Evolutionary conservation across 1,140 invertebrate species (phyloP).

Genomic region (Bicyclus anynana): DNA sequence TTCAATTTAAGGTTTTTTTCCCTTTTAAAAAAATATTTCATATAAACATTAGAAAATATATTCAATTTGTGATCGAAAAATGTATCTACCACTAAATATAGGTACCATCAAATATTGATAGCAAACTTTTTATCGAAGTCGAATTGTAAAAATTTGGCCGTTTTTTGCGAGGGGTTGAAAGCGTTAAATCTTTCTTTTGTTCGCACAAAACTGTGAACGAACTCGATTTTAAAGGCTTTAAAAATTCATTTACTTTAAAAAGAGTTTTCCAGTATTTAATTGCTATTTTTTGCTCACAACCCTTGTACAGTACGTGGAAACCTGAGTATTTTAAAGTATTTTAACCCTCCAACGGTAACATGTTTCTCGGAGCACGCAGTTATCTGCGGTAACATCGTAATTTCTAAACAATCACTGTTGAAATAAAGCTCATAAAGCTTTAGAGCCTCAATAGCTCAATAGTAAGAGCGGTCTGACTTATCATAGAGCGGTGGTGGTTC

Average conservation of each 20-base stretch:
- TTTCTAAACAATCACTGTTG: not conserved
- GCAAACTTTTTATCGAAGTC: not conserved
- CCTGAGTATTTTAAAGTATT: not conserved
- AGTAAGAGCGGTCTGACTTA: no score
- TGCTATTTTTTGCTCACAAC: not conserved
- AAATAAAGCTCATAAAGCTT: no score
- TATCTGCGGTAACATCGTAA: not conserved
- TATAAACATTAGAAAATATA: no score
- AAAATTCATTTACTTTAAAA: constrained; percentile 20
- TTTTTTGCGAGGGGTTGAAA: constrained; percentile 12
- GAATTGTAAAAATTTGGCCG: not conserved
- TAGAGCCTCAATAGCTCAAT: no score
- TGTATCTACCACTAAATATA: not conserved
- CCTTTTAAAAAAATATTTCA: no score
- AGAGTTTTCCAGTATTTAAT: constrained; percentile 15
- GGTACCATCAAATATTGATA: not conserved
- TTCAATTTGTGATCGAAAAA: no score
- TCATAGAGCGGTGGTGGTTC: no score
- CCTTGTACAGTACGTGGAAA: not conserved
- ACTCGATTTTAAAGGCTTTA: constrained; percentile 20
- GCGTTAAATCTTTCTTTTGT: constrained; percentile 17
- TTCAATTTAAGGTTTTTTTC: no score
- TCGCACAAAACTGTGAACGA: constrained; percentile 13
- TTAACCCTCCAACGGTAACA: no score
- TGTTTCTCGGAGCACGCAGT: not conserved